Evolutionary conservation across 2,113 vertebrate species (phyloP), one percentile per base, ranked within the genome.

Genomic region (Mirza zaza): DNA sequence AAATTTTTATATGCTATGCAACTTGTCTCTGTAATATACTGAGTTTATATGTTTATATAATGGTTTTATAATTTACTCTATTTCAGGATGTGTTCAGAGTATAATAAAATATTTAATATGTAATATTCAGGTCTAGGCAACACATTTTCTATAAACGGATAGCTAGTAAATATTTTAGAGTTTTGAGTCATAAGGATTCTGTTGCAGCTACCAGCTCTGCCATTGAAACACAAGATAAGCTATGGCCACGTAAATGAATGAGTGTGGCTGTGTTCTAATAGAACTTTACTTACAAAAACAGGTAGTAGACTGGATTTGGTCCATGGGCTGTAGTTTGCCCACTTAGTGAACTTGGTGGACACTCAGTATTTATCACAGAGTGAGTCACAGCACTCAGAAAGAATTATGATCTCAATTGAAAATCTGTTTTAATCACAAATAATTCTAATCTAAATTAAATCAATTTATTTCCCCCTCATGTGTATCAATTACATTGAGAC

Each of bases 21-120:
- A 71, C 50, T 91, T 87, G 29, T 75, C 65, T 73, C 79, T 95
- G 36, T 42, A 96, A 55, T 96, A 96, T 55, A 67, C 34, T 77
- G 65, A 90, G 17, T 90, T 80, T 73, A 80, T 86, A 63, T 84
- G 82, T 93, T 95, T 95, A 93, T 63, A 89, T 97, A 89, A 88
- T 93, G 68, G 48, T 73, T 95, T 84, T 95, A 94, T 79, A 97
- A 91, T 93, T 97, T 95, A 85, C 25, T 88, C 32, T 86, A 77
- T 91, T 93, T 97, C 63, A 89, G 39, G 52, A 96, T 96, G 79
- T 75, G 21, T 95, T 96, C 57, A 39, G 42, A 91, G 32, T 75
- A 45, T 75, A 79, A 94, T 80, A 77, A 94, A 97, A 76, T 92
- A 97, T 91, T 91, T 79, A 95, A 70, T 83, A 50, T 91, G 75